Conservation (phyloP, 2,888 invertebrate species). For the Lepidochrysops patricia region DNA sequence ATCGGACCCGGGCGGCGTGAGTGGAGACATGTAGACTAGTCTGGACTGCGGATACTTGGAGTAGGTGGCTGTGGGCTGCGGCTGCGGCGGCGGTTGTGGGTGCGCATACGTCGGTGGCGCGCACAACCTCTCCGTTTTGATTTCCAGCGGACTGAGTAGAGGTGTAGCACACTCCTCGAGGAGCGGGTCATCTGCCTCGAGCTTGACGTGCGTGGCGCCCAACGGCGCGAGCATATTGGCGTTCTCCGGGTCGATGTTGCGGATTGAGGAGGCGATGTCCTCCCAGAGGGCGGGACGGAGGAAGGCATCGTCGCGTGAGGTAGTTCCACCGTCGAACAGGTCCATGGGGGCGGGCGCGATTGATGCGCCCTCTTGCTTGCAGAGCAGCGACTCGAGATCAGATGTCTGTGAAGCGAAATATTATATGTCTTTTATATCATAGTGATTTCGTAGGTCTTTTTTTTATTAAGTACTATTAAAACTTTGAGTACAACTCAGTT, state of each 20-base stretch:
- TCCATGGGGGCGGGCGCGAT: conserved; percentile 77
- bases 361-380: conserved; percentile 81
- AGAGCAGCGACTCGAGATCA: conserved; percentile 86
- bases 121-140: conserved; percentile 83
- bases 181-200: conserved; percentile 79
- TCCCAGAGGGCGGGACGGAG: conserved; percentile 92
- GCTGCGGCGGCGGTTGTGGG: conserved; percentile 34
- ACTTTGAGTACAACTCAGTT: too few species aligned
- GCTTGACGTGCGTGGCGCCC: conserved; percentile 81
- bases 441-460: not conserved
- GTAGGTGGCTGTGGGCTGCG: conserved; percentile 47
- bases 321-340: conserved; percentile 69
- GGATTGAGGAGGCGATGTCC: conserved; percentile 92
- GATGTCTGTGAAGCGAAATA: conserved; percentile 73
- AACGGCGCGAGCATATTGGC: conserved; percentile 87
- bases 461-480: too few species aligned
- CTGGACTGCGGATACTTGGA: conserved; percentile 64
- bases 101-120: conserved; percentile 69
- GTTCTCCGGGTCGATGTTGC: conserved; percentile 92
- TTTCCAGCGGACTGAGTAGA: conserved; percentile 84
- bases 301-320: conserved; percentile 86
- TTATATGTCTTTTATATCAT: not conserved
- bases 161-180: conserved; percentile 79
- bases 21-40: conserved; percentile 84
- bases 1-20: conserved; percentile 91